Conservation (phyloP, 2,113 vertebrate species). For the Mustelus asterias region DNA sequence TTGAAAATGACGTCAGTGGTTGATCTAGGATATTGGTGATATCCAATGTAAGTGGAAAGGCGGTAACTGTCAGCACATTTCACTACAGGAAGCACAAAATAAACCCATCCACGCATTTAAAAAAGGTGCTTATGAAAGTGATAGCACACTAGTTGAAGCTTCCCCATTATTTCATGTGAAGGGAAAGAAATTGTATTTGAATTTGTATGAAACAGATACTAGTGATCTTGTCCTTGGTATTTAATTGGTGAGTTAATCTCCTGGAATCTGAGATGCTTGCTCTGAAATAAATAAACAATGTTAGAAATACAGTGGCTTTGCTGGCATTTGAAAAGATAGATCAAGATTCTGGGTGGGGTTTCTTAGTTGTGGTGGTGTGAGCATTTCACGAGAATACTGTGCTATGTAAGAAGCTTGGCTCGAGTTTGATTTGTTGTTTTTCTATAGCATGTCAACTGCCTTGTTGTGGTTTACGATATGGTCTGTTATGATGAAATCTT, state of each 20-base stretch:
- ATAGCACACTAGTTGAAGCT: background rate
- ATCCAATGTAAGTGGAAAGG: background rate
- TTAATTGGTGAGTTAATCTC: background rate
- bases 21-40: background rate
- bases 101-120: background rate
- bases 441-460: background rate
- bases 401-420: background rate
- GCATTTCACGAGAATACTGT: background rate
- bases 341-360: background rate
- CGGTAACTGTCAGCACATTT: background rate
- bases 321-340: background rate
- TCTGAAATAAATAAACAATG: constrained; percentile 5
- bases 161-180: background rate
- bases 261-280: background rate
- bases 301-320: background rate
- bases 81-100: background rate
- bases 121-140: background rate
- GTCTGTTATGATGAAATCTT: background rate
- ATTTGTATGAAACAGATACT: background rate
- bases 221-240: background rate
- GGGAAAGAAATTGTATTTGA: background rate
- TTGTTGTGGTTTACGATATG: background rate
- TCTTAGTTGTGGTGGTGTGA: background rate
- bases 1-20: background rate
- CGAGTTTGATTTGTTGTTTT: background rate